phyloP scores from a whole-genome alignment of 2,888 invertebrate species.

The Protodeltote pygarga region DNA sequence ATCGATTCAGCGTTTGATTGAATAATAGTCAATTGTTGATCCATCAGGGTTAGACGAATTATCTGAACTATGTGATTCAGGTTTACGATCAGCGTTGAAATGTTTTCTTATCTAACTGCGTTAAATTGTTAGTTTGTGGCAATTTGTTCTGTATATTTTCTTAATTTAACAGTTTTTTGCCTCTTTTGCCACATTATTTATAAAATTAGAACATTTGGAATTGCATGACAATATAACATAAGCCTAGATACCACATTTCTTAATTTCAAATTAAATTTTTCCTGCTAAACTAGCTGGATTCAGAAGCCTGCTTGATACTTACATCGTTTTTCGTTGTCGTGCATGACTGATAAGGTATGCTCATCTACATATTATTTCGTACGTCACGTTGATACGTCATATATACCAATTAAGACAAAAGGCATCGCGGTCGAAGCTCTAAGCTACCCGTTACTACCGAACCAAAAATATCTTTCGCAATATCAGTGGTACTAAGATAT shows the following conservation, averaged over 20 bases:
- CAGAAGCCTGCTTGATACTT: not conserved
- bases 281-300: not conserved
- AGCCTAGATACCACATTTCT: too few relatives aligned
- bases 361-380: not conserved
- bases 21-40: conserved; percentile 47
- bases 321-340: too few relatives aligned
- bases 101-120: conserved; percentile 32
- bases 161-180: too few relatives aligned
- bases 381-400: not conserved
- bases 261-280: not conserved
- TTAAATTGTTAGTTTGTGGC: conserved; percentile 2
- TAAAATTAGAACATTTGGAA: too few relatives aligned
- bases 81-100: conserved; percentile 29
- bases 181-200: too few relatives aligned
- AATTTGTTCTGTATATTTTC: conserved; percentile 5
- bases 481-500: conserved; percentile 23
- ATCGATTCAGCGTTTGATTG: conserved; percentile 57
- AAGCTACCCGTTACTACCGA: not conserved
- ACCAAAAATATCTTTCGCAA: conserved; percentile 8
- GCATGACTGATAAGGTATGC: not conserved
- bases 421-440: conserved; percentile 5
- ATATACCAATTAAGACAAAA: conserved; percentile 9
- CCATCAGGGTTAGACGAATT: conserved; percentile 33
- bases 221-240: too few relatives aligned
- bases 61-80: conserved; percentile 23